Base-by-base conservation (phyloP, 1,140 invertebrate genomes). In the Hyles euphorbiae region DNA sequence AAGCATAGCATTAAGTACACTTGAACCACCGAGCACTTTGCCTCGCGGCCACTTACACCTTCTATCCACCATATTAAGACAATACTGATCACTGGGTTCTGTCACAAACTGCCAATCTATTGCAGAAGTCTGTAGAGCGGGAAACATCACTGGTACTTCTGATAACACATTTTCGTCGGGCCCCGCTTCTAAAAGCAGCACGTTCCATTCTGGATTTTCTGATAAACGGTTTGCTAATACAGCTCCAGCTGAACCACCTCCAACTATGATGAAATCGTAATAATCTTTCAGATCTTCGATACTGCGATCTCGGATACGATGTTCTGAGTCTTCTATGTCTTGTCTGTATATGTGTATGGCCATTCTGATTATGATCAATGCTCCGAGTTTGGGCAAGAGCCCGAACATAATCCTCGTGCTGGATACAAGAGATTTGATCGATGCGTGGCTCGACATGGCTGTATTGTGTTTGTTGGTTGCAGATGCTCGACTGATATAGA, bases 1-100 rank as follows among this genome's bases (percentile, higher is more conserved):
- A 44, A 97, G 90, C 96, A 98, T 97, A 3, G 95, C 96, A 76
- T 98, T 98, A 9, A 98, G 83, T 3, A 93, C 92, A 67, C 95
- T 96, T 2, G 92, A 94, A 3, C 97, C 97, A 7, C 97, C 97
- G 3, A 96, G 76, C 43, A 94, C 94, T 81, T 94, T 95, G 5
- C 92, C 95, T 36, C 94, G 86, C 0, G 95, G 94, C 94, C 94
- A 95, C 59, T 91, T 92, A 61, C 94, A 94, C 34, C 88, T 81
- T 11, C 87, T 75, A 12, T 90, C 88, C 52, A 87, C 83, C 92
- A 94, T 93, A 36, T 90, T 91, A 63, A 93, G 72, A 68, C 94
- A 95, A 61, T 92, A 94, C 11, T 83, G 83, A 40, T 90, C 78
- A 63, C 94, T 93, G 0, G 93, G 92, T 68, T 95, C 94, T 0